Conservation (phyloP, 2,888 invertebrate species). For the Caenorhabditis sulstoni region DNA sequence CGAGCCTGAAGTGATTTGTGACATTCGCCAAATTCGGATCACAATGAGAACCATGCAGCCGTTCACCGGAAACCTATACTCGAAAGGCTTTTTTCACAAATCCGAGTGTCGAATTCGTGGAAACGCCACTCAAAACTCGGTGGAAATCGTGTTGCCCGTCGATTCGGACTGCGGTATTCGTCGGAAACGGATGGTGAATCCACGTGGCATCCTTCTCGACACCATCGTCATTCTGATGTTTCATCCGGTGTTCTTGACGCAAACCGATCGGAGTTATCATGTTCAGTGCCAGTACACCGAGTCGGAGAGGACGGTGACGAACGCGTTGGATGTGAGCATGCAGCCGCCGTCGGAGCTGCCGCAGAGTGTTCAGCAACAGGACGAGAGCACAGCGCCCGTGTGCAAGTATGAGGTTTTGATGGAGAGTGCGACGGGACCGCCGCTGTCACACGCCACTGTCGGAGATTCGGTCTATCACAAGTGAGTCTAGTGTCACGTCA, state of each 20-base stretch:
- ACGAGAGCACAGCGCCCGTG: slow-evolving; percentile 63
- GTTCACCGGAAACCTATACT: slow-evolving; percentile 74
- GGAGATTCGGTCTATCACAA: slow-evolving; percentile 75
- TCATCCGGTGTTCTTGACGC: slow-evolving; percentile 76
- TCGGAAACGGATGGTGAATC: slow-evolving; percentile 71
- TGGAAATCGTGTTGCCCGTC: slow-evolving; percentile 72
- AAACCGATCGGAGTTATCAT: slow-evolving; percentile 70
- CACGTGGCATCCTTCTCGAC: slow-evolving; percentile 75
- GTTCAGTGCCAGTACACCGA: slow-evolving; percentile 76
- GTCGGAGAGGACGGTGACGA: slow-evolving; percentile 69
- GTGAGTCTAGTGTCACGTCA: too few species aligned
- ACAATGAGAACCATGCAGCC: slow-evolving; percentile 64
- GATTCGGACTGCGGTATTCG: slow-evolving; percentile 75
- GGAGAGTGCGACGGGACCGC: slow-evolving; percentile 63
- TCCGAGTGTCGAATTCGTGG: slow-evolving; percentile 71
- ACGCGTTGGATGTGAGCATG: slow-evolving; percentile 73
- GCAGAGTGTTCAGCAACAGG: slow-evolving; percentile 48
- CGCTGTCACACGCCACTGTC: slow-evolving; percentile 72
- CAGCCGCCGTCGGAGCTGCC: slow-evolving; percentile 72
- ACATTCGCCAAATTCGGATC: slow-evolving; percentile 68
- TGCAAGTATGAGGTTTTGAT: slow-evolving; percentile 74
- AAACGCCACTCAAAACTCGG: slow-evolving; percentile 58
- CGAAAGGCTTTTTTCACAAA: slow-evolving; percentile 72
- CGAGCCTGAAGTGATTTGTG: slow-evolving; percentile 71
- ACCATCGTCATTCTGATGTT: slow-evolving; percentile 77